These are phyloP conservation scores for Drosophila flavopinicola DNA, from an alignment of 2,888 invertebrate species.

Conservation along the genomic window DNA sequence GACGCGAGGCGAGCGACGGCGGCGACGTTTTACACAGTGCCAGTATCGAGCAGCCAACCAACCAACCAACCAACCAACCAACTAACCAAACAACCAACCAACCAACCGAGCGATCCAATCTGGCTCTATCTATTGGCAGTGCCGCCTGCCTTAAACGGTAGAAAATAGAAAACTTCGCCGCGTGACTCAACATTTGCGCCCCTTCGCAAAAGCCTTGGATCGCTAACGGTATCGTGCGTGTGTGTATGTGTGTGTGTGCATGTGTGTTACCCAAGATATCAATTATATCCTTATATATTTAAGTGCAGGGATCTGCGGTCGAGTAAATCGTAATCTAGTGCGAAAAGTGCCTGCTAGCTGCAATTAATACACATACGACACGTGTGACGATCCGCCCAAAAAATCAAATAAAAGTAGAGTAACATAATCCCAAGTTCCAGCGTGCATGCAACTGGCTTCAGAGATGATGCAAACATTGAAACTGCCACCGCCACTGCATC, in stretches of 20 bases:
- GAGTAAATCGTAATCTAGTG: constrained; percentile 18
- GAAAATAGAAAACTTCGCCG: constrained; percentile 19
- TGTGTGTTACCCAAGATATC: constrained; percentile 19
- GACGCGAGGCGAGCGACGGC: constrained; percentile 12
- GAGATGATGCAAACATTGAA: constrained; percentile 84
- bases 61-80: constrained; percentile 4
- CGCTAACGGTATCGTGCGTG: constrained; percentile 11
- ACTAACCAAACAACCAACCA: constrained; percentile 21
- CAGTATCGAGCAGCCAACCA: constrained; percentile 38
- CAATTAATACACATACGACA: constrained; percentile 22
- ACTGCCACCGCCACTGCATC: constrained; percentile 80
- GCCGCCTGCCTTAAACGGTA: constrained; percentile 28
- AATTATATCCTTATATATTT: neutral
- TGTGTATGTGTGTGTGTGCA: no score
- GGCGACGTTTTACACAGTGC: constrained; percentile 26
- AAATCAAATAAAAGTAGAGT: neutral
- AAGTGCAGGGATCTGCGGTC: constrained; percentile 15
- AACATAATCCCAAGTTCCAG: constrained; percentile 13
- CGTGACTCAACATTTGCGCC: constrained; percentile 37
- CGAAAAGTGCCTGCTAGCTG: constrained; percentile 30
- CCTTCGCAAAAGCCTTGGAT: constrained; percentile 20
- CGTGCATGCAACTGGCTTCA: constrained; percentile 73
- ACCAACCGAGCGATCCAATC: constrained; percentile 43
- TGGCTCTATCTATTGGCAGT: constrained; percentile 42
- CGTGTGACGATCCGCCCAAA: constrained; percentile 33